Evolutionary conservation across 2,113 vertebrate species (phyloP).

Genomic region (Bos taurus): ARS-UCD2.0 NC_037334.1:94122501-94123000

Average conservation of each 20-base stretch:
- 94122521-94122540: slow-evolving; percentile 56
- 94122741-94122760: neutral
- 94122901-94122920: neutral
- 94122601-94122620: neutral
- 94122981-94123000: neutral
- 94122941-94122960: neutral
- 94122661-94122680: neutral
- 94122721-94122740: neutral
- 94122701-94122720: neutral
- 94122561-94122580: slow-evolving; percentile 26
- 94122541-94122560: slow-evolving; percentile 44
- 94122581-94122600: neutral
- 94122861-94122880: neutral
- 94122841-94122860: neutral
- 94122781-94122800: neutral
- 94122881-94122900: neutral
- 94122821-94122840: neutral
- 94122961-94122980: neutral
- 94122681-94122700: neutral
- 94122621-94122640: neutral
- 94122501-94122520: slow-evolving; percentile 65
- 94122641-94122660: neutral
- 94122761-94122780: neutral
- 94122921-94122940: neutral
- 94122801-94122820: neutral